Conservation (phyloP, 2,113 vertebrate genomes). For the Lampris megalopsis region DNA sequence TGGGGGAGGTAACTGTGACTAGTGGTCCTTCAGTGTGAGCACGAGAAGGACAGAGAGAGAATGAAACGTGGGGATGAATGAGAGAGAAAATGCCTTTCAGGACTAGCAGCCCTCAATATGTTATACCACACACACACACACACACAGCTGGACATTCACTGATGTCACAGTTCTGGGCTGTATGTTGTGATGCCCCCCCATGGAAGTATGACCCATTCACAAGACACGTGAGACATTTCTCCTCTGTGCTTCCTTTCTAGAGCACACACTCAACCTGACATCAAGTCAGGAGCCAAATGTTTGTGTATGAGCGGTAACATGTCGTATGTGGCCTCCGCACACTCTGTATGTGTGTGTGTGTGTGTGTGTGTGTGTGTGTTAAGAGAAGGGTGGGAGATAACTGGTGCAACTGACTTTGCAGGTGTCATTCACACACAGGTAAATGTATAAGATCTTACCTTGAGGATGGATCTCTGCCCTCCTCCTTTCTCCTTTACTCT, state of each 20-base stretch:
- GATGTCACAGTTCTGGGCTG: slow-evolving; percentile 37
- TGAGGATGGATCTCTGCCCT: slow-evolving; percentile 43
- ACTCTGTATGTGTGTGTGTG: slow-evolving; percentile 6
- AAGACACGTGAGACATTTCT: too few relatives aligned
- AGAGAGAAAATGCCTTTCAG: slow-evolving; percentile 21
- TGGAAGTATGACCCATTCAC: slow-evolving; percentile 45
- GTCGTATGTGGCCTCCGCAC: too few relatives aligned
- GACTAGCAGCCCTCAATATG: slow-evolving; percentile 35
- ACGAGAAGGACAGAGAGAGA: slow-evolving; percentile 9
- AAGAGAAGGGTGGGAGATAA: background rate
- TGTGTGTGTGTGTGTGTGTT: slow-evolving; percentile 24
- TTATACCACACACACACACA: slow-evolving; percentile 10
- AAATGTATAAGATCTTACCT: slow-evolving; percentile 36
- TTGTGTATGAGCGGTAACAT: background rate
- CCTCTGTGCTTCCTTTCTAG: too few relatives aligned
- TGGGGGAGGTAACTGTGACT: slow-evolving; percentile 40
- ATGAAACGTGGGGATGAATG: background rate
- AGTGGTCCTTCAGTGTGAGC: slow-evolving; percentile 9
- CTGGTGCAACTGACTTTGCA: slow-evolving; percentile 29
- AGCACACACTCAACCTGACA: slow-evolving; percentile 24
- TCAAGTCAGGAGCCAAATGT: slow-evolving; percentile 33
- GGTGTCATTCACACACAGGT: slow-evolving; percentile 25
- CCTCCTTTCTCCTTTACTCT: slow-evolving; percentile 26
- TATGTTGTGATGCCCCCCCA: slow-evolving; percentile 47
- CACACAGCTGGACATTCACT: slow-evolving; percentile 26